Conservation (phyloP, 2,113 vertebrate species). For the Corynorhinus townsendii region DNA sequence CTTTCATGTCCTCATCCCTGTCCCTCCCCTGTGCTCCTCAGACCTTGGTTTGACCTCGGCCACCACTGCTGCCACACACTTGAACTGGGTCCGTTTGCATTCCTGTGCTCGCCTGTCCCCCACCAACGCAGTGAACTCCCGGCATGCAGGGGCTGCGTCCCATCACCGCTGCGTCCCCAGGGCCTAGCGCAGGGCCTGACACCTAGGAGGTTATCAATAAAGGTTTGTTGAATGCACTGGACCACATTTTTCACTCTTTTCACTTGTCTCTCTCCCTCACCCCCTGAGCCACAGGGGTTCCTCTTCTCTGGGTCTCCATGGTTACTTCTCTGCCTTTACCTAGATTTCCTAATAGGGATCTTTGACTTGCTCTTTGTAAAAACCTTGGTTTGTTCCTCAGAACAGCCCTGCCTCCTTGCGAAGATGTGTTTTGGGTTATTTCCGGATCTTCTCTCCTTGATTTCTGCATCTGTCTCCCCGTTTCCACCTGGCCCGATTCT, state of each 20-base stretch:
- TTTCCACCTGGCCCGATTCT: background rate
- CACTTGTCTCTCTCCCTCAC: background rate
- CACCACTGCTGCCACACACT: background rate
- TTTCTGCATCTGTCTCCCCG: background rate
- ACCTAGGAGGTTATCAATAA: background rate
- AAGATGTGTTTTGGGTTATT: background rate
- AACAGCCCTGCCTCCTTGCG: background rate
- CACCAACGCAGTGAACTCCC: background rate
- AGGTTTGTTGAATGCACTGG: background rate
- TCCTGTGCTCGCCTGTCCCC: background rate
- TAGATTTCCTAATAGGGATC: background rate
- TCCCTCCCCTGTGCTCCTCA: background rate
- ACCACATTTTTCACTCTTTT: background rate
- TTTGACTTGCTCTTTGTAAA: background rate
- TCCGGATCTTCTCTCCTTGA: background rate
- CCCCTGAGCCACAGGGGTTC: background rate
- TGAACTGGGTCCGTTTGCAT: background rate
- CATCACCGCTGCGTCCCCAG: background rate
- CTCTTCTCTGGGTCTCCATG: background rate
- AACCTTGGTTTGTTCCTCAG: background rate
- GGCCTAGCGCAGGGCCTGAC: background rate
- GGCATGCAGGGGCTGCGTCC: background rate
- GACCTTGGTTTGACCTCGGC: background rate
- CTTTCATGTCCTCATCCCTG: background rate
- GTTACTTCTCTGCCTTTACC: background rate